Evolutionary conservation across 1,140 invertebrate species (phyloP).

Genomic region (Macrobrachium nipponense): DNA sequence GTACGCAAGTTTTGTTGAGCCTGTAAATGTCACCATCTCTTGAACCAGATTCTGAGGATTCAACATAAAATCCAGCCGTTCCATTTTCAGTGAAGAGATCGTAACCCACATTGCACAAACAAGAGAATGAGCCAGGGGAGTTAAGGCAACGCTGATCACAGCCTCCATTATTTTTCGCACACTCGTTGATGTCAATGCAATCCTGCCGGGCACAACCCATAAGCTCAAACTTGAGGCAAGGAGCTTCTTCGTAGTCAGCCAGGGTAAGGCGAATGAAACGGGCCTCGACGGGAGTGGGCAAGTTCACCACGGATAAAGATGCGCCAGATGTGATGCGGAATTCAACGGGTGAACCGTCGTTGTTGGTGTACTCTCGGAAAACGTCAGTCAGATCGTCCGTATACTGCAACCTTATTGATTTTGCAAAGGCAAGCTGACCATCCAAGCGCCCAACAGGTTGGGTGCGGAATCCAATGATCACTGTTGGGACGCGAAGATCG

Average conservation of each 20-base stretch:
- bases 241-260: slow-evolving; percentile 86
- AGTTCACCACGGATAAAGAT: slow-evolving; percentile 84
- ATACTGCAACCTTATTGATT: slow-evolving; percentile 87
- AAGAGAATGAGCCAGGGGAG: slow-evolving; percentile 85
- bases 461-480: slow-evolving; percentile 89
- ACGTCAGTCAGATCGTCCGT: slow-evolving; percentile 89
- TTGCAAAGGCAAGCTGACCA: slow-evolving; percentile 85
- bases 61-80: slow-evolving; percentile 89
- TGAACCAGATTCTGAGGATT: slow-evolving; percentile 85
- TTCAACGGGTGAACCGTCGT: slow-evolving; percentile 91
- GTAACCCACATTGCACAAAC: slow-evolving; percentile 91
- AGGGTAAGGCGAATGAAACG: slow-evolving; percentile 89
- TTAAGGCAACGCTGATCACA: slow-evolving; percentile 96
- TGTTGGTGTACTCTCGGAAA: slow-evolving; percentile 91
- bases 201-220: slow-evolving; percentile 93
- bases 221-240: slow-evolving; percentile 91
- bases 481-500: slow-evolving; percentile 89
- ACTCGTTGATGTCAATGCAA: slow-evolving; percentile 94
- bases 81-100: slow-evolving; percentile 91
- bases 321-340: slow-evolving; percentile 89
- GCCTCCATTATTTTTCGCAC: slow-evolving; percentile 87
- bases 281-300: slow-evolving; percentile 92
- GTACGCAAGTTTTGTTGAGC: slow-evolving; percentile 95
- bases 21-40: slow-evolving; percentile 89
- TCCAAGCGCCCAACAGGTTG: slow-evolving; percentile 85